Evolutionary conservation across 2,113 vertebrate genomes (phyloP), one percentile per base, ranked within the genome.

Genomic region (Chaenogobius annularis): DNA sequence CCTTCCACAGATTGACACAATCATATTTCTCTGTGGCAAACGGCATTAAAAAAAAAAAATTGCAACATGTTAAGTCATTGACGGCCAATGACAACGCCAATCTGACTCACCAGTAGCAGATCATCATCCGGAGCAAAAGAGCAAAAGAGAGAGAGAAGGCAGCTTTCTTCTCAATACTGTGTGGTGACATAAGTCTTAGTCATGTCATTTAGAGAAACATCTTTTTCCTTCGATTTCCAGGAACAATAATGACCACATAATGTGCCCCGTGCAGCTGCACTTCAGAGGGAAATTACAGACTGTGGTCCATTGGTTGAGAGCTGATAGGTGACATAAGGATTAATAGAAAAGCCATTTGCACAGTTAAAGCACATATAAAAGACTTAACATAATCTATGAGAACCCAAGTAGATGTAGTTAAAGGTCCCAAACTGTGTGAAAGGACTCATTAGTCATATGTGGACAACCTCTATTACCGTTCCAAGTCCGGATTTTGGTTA

Each of bases 11-110:
- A 86, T 75, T 75, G 87, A 83, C 78, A 82, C 44, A 46, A 46
- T 46, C 76, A 77, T 82, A 89, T 82, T 87, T 83, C 77, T 83
- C 66, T 77, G 52, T 72, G 72, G 69, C 78, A 87, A 77, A 59
- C 56, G 73, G 71, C 88, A 88, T 89, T 91, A 78, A 87, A 68
- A 54, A 63, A 70, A 80, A 81, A 81, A 70, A 78, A 86, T 84
- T 72, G 71, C 81, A 58, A 73, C 46, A 75, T 68, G 77, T 73
- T 73, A 68, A 78, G 47, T 61, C 56, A 17, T 31, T 37, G 72
- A 81, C 85, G 86, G 40, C 66, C 64, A 17, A 46, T 37, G 69
- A 83, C 83, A 88, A 86, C 54, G 75, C 56, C 70, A 56, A 56
- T 75, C 82, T 85, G 87, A 90, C 64, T 89, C 84, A 85, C 4